Evolutionary conservation across 1,140 invertebrate species (phyloP), one percentile per base, ranked within the genome.

Genomic region (Bradynema listronoti): DNA sequence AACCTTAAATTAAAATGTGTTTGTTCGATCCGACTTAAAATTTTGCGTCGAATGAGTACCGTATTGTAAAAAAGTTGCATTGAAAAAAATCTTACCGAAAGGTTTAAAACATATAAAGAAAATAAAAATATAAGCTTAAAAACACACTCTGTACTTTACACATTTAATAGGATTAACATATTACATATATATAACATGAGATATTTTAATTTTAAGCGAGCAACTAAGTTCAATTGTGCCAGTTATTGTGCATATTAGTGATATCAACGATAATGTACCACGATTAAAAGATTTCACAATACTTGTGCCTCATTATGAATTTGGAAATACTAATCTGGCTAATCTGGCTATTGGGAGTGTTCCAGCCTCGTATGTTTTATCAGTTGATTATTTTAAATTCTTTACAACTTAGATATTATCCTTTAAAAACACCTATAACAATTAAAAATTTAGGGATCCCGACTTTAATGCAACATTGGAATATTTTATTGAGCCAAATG

Each of bases 391-490:
- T 24, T 56, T 47, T 34, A 56, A 16, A 7, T 30, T 3, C n/a
- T 7, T 7, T 56, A 36, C n/a, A 6, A 46, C 32, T 46, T 46
- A 2, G 32, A 11, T 22, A 25, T 4, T 7, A 22, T 4, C 42
- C 24, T 34, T 57, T 11, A 4, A 11, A 25, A 6, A 54, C 24
- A 32, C 9, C 14, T 25, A 4, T 63, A 6, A n/a, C 7, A 60
- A 27, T 24, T 36, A n/a, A n/a, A n/a, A n/a, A 42, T 74, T 53
- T 43, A 75, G 75, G 54, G 73, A 76, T 61, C 71, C 76, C 7
- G 73, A 76, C 47, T 62, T 68, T 45, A 78, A 78, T 41, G 76
- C 72, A 19, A 78, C 73, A 22, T 58, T 76, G 6, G 69, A 73
- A 45, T 77, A 69, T 34, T 74, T 49, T 34, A 56, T 78, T 24